phyloP scores from a whole-genome alignment of 2,113 vertebrate genomes.

The Chitala chitala region DNA sequence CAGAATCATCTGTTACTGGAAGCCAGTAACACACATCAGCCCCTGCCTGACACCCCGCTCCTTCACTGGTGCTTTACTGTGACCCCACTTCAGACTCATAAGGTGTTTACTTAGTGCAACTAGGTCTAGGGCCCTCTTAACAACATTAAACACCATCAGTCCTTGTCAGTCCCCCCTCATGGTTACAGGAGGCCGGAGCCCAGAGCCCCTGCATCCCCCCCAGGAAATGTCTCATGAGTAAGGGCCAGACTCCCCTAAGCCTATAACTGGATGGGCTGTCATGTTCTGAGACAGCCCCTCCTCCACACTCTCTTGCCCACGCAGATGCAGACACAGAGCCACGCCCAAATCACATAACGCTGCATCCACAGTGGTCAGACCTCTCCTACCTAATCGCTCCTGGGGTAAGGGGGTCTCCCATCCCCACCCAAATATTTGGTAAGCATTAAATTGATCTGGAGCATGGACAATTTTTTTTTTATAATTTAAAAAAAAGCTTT shows the following conservation, averaged over 20 bases:
- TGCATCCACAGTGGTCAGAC: not conserved
- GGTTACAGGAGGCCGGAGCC: not conserved
- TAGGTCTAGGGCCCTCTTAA: slow-evolving; percentile 20
- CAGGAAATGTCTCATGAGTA: too few relatives aligned
- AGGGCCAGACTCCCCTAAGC: too few relatives aligned
- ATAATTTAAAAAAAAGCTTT: not conserved
- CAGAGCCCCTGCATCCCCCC: slow-evolving; percentile 29
- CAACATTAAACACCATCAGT: slow-evolving; percentile 20
- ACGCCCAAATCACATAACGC: not conserved
- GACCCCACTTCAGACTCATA: slow-evolving; percentile 35
- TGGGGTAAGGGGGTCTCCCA: not conserved
- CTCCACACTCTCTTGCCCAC: slow-evolving; percentile 17
- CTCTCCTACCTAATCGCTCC: slow-evolving; percentile 2
- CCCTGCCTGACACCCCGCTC: not conserved
- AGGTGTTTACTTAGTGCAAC: slow-evolving; percentile 22
- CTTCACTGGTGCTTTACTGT: slow-evolving; percentile 29
- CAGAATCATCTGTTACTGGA: not conserved
- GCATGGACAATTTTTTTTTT: not conserved
- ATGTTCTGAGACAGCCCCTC: slow-evolving; percentile 15
- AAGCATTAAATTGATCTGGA: not conserved
- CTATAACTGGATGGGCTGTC: too few relatives aligned
- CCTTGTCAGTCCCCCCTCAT: not conserved
- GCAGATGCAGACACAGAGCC: not conserved
- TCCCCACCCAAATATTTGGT: not conserved
- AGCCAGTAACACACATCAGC: not conserved